phyloP scores from a whole-genome alignment of 2,113 vertebrate genomes.

The Anseranas semipalmata region DNA sequence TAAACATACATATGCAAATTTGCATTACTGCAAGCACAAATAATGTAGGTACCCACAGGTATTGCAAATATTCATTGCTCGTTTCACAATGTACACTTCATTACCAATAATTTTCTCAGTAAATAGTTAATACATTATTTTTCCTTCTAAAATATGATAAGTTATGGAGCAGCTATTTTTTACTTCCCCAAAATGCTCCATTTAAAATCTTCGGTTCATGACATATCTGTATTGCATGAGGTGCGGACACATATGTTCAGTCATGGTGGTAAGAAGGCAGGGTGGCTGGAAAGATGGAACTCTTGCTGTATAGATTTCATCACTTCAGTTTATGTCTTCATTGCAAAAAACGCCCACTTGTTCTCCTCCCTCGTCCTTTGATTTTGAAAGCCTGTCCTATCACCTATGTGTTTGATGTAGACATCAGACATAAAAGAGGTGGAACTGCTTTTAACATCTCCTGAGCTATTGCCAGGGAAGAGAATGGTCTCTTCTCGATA shows the following conservation, averaged over 20 bases:
- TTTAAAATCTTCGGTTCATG: not conserved
- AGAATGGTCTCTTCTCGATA: not conserved
- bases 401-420: constrained; percentile 52
- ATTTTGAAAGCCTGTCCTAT: constrained; percentile 60
- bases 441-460: constrained; percentile 29
- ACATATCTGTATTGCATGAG: not conserved
- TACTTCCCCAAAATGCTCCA: not conserved
- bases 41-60: constrained; percentile 22
- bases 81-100: not conserved
- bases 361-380: constrained; percentile 61
- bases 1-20: constrained; percentile 39
- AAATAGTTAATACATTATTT: not conserved
- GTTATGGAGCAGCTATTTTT: not conserved
- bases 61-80: constrained; percentile 37
- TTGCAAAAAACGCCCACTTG: constrained; percentile 47
- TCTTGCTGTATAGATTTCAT: constrained; percentile 36
- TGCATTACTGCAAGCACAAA: constrained; percentile 10
- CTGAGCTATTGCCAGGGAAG: constrained; percentile 36
- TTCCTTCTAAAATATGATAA: not conserved
- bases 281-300: constrained; percentile 19
- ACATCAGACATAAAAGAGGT: constrained; percentile 54
- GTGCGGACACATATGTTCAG: not conserved
- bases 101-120: not conserved
- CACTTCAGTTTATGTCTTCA: constrained; percentile 56
- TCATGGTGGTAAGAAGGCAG: constrained; percentile 3